Evolutionary conservation across 2,113 vertebrate genomes (phyloP), one percentile per base, ranked within the genome.

Genomic region (Coptodon rendalli): DNA sequence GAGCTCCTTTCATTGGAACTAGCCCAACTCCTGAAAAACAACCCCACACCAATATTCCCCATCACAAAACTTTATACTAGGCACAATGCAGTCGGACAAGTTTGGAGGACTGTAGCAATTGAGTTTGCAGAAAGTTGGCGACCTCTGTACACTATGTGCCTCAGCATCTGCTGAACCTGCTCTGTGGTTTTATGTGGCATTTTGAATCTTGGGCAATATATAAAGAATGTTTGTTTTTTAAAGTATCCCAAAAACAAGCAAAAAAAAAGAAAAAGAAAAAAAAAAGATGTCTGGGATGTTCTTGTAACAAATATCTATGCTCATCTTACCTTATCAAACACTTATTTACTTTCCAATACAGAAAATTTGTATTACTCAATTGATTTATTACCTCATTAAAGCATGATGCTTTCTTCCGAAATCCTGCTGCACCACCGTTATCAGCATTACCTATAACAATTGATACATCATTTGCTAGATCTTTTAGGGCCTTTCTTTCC

Each of bases 1-100:
- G 59, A 36, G 31, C 59, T 63, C 17, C 59, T 63, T 63, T 63
- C 31, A 63, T 34, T 36, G 31, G 59, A 66, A n/a, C 61, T 36
- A n/a, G 61, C 61, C 61, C 6, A 66, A n/a, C 61, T 66, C 31
- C 61, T 36, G 61, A 66, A 66, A 66, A 66, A 66, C 61, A 36
- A 36, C 10, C 6, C 17, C 31, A 36, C 31, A 66, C 17, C 61
- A 36, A 12, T 66, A 66, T 66, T 66, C 2, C 61, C 31, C 1
- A 0, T 66, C 31, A 36, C 9, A 7, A 66, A 66, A 36, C 61
- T 12, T 11, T 66, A 66, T 66, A 66, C 31, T 66, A 36, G 59
- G 17, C 59, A 63, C 29, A 63, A 63, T 63, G 16, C 59, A 63
- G 29, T 34, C 34, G 17, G 31, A n/a, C 31, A 63, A n/a, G 31